Percentiles rank a stretch among this genome's conserved stretches.
These are phyloP conservation scores for Ochotona curzoniae DNA, from an alignment of 2,113 vertebrate genomes.

Conservation along the genomic window DNA sequence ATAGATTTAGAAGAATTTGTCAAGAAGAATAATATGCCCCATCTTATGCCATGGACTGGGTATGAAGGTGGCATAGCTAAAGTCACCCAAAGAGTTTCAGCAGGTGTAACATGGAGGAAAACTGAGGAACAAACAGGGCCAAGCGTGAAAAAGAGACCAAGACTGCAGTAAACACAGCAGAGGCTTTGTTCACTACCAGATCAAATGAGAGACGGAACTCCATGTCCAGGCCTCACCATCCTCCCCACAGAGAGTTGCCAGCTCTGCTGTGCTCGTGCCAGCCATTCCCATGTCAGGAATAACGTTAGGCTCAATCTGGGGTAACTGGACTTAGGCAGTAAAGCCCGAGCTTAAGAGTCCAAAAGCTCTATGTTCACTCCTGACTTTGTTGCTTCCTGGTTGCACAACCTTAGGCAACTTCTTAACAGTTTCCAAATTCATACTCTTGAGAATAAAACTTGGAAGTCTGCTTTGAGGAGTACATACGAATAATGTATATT, in stretches of 20 bases:
- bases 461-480: constrained; percentile 17
- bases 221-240: background rate
- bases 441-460: constrained; percentile 53
- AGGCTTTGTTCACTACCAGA: background rate
- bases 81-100: background rate
- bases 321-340: background rate
- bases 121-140: background rate
- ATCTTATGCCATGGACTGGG: background rate
- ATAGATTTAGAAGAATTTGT: background rate
- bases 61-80: too few species aligned
- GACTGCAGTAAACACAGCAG: background rate
- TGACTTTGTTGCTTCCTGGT: background rate
- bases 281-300: too few species aligned
- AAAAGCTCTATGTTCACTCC: background rate
- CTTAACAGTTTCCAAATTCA: constrained; percentile 14
- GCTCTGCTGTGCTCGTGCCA: background rate
- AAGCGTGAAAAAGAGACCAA: background rate
- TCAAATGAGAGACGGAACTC: background rate
- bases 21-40: background rate
- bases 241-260: background rate
- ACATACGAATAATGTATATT: constrained; percentile 23
- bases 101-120: background rate
- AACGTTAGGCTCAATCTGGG: background rate
- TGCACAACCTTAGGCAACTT: background rate
- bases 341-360: background rate